phyloP scores from a whole-genome alignment of 2,888 invertebrate genomes.

The Emesis castigata region DNA sequence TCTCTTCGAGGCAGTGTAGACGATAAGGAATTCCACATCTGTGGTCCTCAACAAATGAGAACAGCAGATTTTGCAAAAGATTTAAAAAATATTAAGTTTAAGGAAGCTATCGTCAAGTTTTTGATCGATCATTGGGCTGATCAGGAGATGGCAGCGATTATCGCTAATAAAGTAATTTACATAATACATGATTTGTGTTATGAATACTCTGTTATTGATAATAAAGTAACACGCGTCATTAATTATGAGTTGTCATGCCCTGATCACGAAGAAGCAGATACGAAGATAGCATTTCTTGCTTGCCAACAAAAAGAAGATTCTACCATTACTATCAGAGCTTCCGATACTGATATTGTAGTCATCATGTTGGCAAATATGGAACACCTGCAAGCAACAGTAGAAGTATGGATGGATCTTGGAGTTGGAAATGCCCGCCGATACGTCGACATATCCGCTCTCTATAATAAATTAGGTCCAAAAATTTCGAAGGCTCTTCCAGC shows the following conservation, averaged over 20 bases:
- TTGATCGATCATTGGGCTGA: slow-evolving; percentile 60
- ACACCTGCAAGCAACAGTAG: not conserved
- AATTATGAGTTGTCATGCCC: slow-evolving; percentile 52
- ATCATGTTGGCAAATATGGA: slow-evolving; percentile 64
- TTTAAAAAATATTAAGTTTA: slow-evolving; percentile 64
- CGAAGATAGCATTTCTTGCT: slow-evolving; percentile 49
- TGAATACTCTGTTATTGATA: slow-evolving; percentile 35
- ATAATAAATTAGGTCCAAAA: slow-evolving; percentile 31
- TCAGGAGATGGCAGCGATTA: slow-evolving; percentile 51
- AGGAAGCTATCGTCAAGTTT: slow-evolving; percentile 67
- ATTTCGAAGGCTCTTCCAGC: slow-evolving; percentile 45
- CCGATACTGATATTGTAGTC: slow-evolving; percentile 66
- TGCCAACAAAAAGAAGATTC: slow-evolving; percentile 41
- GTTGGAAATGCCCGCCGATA: slow-evolving; percentile 22
- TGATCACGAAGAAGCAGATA: slow-evolving; percentile 66
- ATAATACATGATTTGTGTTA: slow-evolving; percentile 37
- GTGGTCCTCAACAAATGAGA: too few relatives aligned
- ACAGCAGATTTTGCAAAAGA: slow-evolving; percentile 4
- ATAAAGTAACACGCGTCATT: slow-evolving; percentile 41
- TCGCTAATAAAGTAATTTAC: slow-evolving; percentile 38
- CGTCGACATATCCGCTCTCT: slow-evolving; percentile 46
- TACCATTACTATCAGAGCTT: slow-evolving; percentile 43
- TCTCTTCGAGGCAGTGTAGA: too few relatives aligned
- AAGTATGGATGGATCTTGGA: slow-evolving; percentile 2
- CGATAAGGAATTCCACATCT: too few relatives aligned